phyloP scores from a whole-genome alignment of 1,140 invertebrate genomes.

The Drosophila repleta region DNA sequence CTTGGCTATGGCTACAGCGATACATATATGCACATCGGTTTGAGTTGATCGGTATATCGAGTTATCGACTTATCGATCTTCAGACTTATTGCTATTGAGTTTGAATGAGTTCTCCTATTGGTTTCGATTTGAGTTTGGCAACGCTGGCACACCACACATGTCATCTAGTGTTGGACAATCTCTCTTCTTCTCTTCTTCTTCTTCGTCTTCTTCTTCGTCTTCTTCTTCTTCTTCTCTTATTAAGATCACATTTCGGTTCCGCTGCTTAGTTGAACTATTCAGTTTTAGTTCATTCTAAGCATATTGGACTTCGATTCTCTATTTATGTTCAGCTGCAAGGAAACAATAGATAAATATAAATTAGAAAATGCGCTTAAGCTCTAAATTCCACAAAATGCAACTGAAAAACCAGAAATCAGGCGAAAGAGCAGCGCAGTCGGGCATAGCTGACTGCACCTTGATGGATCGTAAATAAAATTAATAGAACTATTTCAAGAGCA shows the following conservation, averaged over 20 bases:
- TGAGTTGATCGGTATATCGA: neutral
- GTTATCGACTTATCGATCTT: neutral
- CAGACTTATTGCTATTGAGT: constrained; percentile 3
- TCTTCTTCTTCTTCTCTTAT: constrained; percentile 6
- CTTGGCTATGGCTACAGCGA: constrained; percentile 18
- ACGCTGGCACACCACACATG: constrained; percentile 27
- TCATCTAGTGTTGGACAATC: constrained; percentile 6
- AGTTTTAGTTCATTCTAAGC: constrained; percentile 33
- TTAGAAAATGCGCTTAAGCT: constrained; percentile 3
- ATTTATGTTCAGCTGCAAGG: constrained; percentile 29
- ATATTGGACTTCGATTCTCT: constrained; percentile 23
- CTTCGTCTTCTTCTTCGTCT: neutral
- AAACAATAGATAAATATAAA: constrained; percentile 6
- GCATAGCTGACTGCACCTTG: too few relatives aligned
- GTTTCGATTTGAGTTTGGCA: constrained; percentile 30
- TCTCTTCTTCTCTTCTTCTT: neutral
- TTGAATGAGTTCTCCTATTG: constrained; percentile 7
- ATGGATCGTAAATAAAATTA: too few relatives aligned
- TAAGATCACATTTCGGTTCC: constrained; percentile 30
- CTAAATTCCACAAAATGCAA: neutral
- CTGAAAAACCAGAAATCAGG: neutral
- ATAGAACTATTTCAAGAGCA: too few relatives aligned
- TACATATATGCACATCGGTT: constrained; percentile 28
- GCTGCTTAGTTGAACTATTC: neutral
- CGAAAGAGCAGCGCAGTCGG: too few relatives aligned